Conservation (phyloP, 64 coral and sea anemone genomes). For the Stylophora pistillata region DNA sequence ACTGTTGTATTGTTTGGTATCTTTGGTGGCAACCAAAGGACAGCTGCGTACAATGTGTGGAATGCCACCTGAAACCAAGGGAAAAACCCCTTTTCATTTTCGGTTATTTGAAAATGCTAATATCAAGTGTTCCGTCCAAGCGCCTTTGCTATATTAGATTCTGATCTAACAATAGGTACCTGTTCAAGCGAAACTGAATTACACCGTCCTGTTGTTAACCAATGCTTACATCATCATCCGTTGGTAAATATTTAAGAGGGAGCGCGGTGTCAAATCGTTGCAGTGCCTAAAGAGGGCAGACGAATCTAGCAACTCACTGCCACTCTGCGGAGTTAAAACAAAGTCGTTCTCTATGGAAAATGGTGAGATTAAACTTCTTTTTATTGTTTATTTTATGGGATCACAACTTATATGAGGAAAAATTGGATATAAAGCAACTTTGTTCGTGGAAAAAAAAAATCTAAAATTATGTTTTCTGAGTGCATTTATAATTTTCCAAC, state of each 20-base stretch:
- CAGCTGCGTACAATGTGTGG: not conserved
- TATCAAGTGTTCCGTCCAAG: not conserved
- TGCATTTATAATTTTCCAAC: no score
- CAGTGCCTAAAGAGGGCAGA: not conserved
- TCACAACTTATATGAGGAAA: no score
- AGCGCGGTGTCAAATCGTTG: not conserved
- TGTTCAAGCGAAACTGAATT: not conserved
- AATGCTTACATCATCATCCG: no score
- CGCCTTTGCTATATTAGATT: not conserved
- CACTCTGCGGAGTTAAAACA: slow-evolving; percentile 26
- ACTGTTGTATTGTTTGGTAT: not conserved
- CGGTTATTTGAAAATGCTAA: not conserved
- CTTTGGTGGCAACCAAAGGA: not conserved
- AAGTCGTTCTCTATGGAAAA: not conserved
- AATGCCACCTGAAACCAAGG: not conserved
- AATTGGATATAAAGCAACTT: no score
- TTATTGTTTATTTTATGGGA: no score
- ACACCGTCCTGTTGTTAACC: not conserved
- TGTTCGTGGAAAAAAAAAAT: no score
- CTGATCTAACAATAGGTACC: not conserved
- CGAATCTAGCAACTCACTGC: not conserved
- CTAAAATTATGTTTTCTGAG: no score
- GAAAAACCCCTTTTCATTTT: not conserved
- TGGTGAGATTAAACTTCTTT: not conserved
- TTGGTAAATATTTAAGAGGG: no score